Percentiles rank a stretch among this genome's conserved stretches.
Evolutionary conservation across 2,888 invertebrate species (phyloP).

Genomic region (Tinea trinotella): DNA sequence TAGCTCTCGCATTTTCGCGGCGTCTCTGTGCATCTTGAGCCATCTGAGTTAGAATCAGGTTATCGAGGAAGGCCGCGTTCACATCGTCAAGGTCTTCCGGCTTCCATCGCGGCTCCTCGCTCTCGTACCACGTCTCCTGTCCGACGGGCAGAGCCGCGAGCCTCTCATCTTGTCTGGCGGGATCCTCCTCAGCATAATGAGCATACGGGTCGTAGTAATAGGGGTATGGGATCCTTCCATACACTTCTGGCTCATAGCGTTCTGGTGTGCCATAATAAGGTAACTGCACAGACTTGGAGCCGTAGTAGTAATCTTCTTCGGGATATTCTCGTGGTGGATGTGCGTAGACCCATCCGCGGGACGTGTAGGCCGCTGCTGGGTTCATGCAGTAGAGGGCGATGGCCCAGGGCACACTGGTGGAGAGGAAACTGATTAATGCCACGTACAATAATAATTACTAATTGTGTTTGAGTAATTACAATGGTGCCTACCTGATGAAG

Average conservation of each 20-base stretch:
- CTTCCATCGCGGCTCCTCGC: conserved; percentile 60
- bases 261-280: conserved; percentile 49
- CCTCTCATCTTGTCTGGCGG: conserved; percentile 74
- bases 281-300: conserved; percentile 55
- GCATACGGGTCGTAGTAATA: conserved; percentile 63
- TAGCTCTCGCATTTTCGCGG: conserved; percentile 58
- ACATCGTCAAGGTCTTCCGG: conserved; percentile 61
- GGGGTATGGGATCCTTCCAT: conserved; percentile 55
- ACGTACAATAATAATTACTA: neutral
- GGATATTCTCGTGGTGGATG: conserved; percentile 63
- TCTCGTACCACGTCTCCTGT: conserved; percentile 78
- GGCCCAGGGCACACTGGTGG: conserved; percentile 41
- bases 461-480: conserved; percentile 15
- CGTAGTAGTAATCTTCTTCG: conserved; percentile 72
- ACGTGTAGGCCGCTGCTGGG: conserved; percentile 53
- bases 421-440: neutral
- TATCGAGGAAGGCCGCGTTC: conserved; percentile 77
- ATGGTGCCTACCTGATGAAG: conserved; percentile 43
- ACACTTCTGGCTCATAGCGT: conserved; percentile 41
- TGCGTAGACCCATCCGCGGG: conserved; percentile 62
- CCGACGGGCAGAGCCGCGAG: conserved; percentile 75
- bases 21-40: conserved; percentile 71
- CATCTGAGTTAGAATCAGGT: conserved; percentile 77
- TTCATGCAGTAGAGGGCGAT: conserved; percentile 63
- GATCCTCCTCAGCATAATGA: conserved; percentile 72